Evolutionary conservation across 2,113 vertebrate species (phyloP).

Genomic region (Grantiella picta): DNA sequence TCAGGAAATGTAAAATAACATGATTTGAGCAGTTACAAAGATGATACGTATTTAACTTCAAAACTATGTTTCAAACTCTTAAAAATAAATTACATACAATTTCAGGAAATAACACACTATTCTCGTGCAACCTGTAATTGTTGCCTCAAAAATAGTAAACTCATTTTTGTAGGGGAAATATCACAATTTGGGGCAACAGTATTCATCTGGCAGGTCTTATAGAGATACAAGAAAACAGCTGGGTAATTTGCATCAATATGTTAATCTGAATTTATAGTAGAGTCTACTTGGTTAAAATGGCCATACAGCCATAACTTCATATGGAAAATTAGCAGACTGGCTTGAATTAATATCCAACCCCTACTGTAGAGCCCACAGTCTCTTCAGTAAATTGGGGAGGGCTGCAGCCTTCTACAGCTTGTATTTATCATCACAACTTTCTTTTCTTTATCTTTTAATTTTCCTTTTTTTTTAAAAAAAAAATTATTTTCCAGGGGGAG

Average conservation of each 20-base stretch:
- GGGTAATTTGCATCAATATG: background rate
- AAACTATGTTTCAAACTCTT: conserved; percentile 66
- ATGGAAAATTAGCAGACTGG: background rate
- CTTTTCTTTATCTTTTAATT: background rate
- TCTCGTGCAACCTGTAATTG: conserved; percentile 6
- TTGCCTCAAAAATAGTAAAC: conserved; percentile 22
- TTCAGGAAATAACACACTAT: conserved; percentile 62
- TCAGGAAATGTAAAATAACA: conserved; percentile 63
- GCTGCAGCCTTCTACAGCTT: background rate
- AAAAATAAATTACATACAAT: conserved; percentile 47
- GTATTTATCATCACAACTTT: background rate
- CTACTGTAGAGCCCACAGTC: background rate
- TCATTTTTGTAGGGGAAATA: conserved; percentile 32
- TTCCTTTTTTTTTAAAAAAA: too few species aligned
- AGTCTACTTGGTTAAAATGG: background rate
- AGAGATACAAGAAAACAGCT: background rate
- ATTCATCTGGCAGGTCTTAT: background rate
- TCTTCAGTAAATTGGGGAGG: background rate
- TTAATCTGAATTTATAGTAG: background rate
- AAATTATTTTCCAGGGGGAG: background rate
- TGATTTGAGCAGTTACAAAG: conserved; percentile 68
- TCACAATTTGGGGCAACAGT: background rate
- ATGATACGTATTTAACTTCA: conserved; percentile 67
- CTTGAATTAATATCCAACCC: background rate
- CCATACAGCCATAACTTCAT: background rate